phyloP scores from a whole-genome alignment of 1,140 invertebrate species.

The Chlorops oryzae region DNA sequence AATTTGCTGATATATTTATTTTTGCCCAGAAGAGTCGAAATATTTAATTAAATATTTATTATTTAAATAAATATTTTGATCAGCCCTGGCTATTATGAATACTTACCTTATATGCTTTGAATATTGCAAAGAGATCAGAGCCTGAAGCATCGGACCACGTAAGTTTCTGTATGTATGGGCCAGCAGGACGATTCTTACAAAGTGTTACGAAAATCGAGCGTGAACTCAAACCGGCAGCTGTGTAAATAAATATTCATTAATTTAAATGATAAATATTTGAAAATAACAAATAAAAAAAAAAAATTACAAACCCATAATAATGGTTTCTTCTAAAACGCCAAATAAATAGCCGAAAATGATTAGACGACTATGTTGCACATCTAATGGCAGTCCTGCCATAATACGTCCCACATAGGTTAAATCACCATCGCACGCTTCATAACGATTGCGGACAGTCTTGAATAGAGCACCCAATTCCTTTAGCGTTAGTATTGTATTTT shows the following conservation, averaged over 20 bases:
- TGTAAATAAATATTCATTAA: conserved; percentile 38
- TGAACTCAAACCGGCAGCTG: conserved; percentile 71
- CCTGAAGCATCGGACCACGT: conserved; percentile 73
- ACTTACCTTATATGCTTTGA: conserved; percentile 71
- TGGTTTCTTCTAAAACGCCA: conserved; percentile 73
- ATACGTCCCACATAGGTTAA: conserved; percentile 80
- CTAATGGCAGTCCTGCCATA: conserved; percentile 75
- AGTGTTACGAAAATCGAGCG: conserved; percentile 52
- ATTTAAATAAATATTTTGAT: too few relatives aligned
- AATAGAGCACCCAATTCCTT: conserved; percentile 79
- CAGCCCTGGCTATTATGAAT: background rate
- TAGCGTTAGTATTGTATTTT: conserved; percentile 70
- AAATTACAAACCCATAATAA: conserved; percentile 72
- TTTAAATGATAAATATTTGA: conserved; percentile 1
- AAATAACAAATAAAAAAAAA: background rate
- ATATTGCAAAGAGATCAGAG: conserved; percentile 78
- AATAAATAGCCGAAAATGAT: conserved; percentile 85
- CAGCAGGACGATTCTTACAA: conserved; percentile 48
- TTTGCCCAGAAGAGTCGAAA: too few relatives aligned
- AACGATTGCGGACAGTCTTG: conserved; percentile 52
- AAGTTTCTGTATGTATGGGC: conserved; percentile 72
- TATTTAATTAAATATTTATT: too few relatives aligned
- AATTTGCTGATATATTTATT: too few relatives aligned
- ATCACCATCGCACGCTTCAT: conserved; percentile 71
- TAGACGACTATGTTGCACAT: conserved; percentile 75